phyloP scores from a whole-genome alignment of 64 coral and sea anemone genomes.

The Pachyseris speciosa region DNA sequence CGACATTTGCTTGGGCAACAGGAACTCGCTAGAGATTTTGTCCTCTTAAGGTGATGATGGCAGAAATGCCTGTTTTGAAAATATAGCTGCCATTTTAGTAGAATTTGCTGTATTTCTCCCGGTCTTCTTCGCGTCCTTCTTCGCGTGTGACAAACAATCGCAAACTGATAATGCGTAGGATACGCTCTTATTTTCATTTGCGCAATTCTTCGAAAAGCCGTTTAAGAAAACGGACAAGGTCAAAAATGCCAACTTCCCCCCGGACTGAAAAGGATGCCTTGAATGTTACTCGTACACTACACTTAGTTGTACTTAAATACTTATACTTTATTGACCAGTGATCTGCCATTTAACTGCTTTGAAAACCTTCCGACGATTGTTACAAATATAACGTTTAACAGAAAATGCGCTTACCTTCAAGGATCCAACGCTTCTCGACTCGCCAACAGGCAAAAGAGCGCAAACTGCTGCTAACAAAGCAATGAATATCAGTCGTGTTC shows the following conservation, averaged over 20 bases:
- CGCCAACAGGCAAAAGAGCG: background rate
- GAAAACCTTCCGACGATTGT: background rate
- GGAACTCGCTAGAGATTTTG: background rate
- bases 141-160: no score
- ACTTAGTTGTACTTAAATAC: background rate
- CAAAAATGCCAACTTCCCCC: background rate
- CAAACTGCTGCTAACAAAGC: background rate
- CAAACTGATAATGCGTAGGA: background rate
- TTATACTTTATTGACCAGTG: background rate
- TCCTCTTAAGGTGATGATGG: background rate
- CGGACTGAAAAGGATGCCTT: background rate
- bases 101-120: background rate
- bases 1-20: background rate
- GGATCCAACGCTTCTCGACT: slow-evolving; percentile 10
- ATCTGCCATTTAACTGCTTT: background rate
- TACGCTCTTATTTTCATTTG: background rate
- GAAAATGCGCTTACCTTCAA: slow-evolving; percentile 1
- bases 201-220: background rate
- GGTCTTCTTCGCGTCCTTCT: background rate
- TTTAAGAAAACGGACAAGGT: background rate
- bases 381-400: background rate
- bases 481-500: background rate
- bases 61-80: background rate
- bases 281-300: background rate
- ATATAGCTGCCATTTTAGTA: no score